phyloP scores from a whole-genome alignment of 2,797 vertebrate species.

The Falco rusticolus region DNA sequence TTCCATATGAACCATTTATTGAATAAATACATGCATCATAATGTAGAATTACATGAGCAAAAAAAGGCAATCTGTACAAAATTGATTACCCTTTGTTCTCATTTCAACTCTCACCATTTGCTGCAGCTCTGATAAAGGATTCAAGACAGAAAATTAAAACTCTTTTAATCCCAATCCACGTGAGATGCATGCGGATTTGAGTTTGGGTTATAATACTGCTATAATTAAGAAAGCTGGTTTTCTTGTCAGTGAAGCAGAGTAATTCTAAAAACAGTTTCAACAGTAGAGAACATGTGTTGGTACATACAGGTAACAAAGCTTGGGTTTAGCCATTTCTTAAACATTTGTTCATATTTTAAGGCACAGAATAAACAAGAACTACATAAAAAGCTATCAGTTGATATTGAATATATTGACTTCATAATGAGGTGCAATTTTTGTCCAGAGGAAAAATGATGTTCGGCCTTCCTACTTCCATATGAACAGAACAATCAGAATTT shows the following conservation, averaged over 20 bases:
- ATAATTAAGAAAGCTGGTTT: slow-evolving; percentile 45
- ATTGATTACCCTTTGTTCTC: slow-evolving; percentile 54
- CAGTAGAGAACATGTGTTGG: slow-evolving; percentile 32
- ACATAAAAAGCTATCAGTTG: slow-evolving; percentile 38
- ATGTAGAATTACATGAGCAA: slow-evolving; percentile 69
- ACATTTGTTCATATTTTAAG: slow-evolving; percentile 72
- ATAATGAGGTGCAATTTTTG: slow-evolving; percentile 19
- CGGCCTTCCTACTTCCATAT: not conserved
- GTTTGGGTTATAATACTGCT: not conserved
- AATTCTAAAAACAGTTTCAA: slow-evolving; percentile 50
- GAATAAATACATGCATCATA: slow-evolving; percentile 79
- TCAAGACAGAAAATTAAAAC: slow-evolving; percentile 20
- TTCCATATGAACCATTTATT: slow-evolving; percentile 74
- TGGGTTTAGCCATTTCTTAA: slow-evolving; percentile 54
- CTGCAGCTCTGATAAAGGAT: slow-evolving; percentile 46
- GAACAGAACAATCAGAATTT: not conserved
- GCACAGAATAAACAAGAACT: slow-evolving; percentile 76
- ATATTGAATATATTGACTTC: slow-evolving; percentile 37
- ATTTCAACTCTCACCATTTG: slow-evolving; percentile 47
- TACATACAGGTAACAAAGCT: slow-evolving; percentile 59
- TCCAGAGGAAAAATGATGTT: slow-evolving; percentile 1
- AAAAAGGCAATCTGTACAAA: slow-evolving; percentile 71
- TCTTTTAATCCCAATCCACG: slow-evolving; percentile 5
- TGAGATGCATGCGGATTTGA: slow-evolving; percentile 20
- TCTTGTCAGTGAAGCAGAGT: slow-evolving; percentile 33